Conservation (phyloP, 2,797 vertebrate genomes). For the Dicrostonyx torquatus region DNA sequence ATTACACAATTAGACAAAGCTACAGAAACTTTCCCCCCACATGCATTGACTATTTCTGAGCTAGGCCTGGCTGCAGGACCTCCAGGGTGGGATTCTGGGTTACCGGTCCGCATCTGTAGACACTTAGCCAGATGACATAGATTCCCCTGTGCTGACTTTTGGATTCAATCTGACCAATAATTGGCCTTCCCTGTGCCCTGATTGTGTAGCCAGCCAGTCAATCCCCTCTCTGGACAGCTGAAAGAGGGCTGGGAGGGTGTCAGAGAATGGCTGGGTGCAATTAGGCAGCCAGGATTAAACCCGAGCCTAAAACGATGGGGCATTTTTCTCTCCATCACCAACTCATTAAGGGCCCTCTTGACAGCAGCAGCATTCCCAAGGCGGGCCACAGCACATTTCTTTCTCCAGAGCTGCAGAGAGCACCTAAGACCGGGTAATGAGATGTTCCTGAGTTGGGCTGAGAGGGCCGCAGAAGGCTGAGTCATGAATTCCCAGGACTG, state of each 20-base stretch:
- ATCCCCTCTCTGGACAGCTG: background rate
- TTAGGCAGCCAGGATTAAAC: constrained; percentile 62
- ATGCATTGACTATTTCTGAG: background rate
- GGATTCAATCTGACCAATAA: constrained; percentile 30
- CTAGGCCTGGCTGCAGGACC: fast-evolving
- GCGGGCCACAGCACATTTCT: background rate
- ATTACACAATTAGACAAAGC: background rate
- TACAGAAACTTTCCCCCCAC: background rate
- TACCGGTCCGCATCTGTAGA: background rate
- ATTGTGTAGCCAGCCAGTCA: background rate
- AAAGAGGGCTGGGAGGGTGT: background rate
- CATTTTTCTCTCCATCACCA: constrained; percentile 68
- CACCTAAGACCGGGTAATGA: constrained; percentile 36
- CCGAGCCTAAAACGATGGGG: constrained; percentile 28
- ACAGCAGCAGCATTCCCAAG: constrained; percentile 64
- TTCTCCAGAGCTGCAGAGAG: background rate
- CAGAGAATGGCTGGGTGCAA: constrained; percentile 25
- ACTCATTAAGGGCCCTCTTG: constrained; percentile 74
- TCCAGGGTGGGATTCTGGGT: background rate
- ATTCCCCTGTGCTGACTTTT: constrained; percentile 9
- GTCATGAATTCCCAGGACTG: background rate
- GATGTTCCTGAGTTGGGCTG: background rate
- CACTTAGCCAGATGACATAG: background rate
- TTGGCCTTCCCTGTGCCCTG: background rate
- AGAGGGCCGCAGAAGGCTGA: constrained; percentile 41